Conservation (phyloP, 1,140 invertebrate species). For the Galleria mellonella region DNA sequence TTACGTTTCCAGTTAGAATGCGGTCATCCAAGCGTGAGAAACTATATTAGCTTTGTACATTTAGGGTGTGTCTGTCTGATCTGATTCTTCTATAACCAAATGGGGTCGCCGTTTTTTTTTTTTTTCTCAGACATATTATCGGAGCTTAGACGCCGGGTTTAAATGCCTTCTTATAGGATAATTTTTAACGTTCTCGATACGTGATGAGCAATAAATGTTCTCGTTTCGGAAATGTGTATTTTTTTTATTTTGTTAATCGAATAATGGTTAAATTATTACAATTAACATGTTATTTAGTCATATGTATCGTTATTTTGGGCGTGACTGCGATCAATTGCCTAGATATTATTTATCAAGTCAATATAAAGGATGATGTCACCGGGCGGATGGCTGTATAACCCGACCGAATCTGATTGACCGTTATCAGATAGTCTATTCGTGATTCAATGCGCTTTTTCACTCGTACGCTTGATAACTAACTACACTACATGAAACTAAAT, state of each 20-base stretch:
- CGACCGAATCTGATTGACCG: constrained; percentile 7
- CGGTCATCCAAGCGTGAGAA: constrained; percentile 8
- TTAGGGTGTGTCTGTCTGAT: constrained; percentile 43
- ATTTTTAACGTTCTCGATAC: no score
- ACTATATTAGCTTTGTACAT: constrained; percentile 11
- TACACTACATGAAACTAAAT: constrained; percentile 2
- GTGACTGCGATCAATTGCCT: constrained; percentile 20
- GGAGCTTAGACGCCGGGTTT: constrained; percentile 21
- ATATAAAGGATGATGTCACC: constrained; percentile 22
- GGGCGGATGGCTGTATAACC: constrained; percentile 15
- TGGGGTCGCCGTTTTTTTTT: constrained; percentile 48
- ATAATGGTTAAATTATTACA: no score
- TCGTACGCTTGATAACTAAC: not conserved
- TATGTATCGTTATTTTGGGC: constrained; percentile 9
- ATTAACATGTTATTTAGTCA: no score
- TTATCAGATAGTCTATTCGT: constrained; percentile 1
- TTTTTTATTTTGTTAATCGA: no score
- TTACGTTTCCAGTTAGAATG: constrained; percentile 19
- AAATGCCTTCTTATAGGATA: constrained; percentile 5
- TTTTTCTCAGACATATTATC: constrained; percentile 19
- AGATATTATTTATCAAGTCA: constrained; percentile 23
- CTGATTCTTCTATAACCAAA: constrained; percentile 13
- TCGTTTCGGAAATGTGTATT: no score
- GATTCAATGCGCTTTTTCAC: not conserved
- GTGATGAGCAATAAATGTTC: no score